These are phyloP conservation scores for Ia io DNA, from an alignment of 2,113 vertebrate species.

Conservation along the genomic window DNA sequence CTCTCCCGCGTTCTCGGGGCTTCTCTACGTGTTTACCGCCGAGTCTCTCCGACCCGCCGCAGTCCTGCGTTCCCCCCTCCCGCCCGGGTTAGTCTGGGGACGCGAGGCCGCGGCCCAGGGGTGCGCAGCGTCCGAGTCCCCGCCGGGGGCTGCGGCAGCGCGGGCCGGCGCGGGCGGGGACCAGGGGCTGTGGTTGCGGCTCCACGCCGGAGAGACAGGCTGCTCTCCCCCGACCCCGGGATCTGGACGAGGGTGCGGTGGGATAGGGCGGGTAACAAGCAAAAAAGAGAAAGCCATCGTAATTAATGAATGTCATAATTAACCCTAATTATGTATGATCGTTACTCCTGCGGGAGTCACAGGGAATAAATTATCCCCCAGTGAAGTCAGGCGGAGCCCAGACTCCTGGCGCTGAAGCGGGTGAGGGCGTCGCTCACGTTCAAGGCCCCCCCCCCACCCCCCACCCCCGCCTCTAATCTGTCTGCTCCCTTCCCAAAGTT, in stretches of 20 bases:
- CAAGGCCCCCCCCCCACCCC: neutral
- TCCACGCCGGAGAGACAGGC: neutral
- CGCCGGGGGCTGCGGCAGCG: conserved; percentile 58
- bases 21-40: neutral
- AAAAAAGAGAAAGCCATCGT: conserved; percentile 55
- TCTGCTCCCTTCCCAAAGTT: conserved; percentile 29
- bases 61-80: neutral
- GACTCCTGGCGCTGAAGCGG: neutral
- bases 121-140: conserved; percentile 20
- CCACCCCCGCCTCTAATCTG: neutral
- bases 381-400: conserved; percentile 57
- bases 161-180: neutral
- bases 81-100: neutral
- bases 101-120: neutral
- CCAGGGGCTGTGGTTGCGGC: neutral
- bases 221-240: neutral
- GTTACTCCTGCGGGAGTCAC: conserved; percentile 70
- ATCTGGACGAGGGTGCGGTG: neutral
- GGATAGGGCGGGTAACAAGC: neutral
- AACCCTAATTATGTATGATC: conserved; percentile 71
- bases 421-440: neutral
- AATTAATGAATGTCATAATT: conserved; percentile 78
- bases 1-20: neutral
- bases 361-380: conserved; percentile 71
- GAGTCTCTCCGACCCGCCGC: conserved; percentile 41